Percentiles rank a stretch among this genome's conserved stretches.
These are phyloP conservation scores for Drosophila acutilabella DNA, from an alignment of 2,888 invertebrate genomes.

Conservation along the genomic window DNA sequence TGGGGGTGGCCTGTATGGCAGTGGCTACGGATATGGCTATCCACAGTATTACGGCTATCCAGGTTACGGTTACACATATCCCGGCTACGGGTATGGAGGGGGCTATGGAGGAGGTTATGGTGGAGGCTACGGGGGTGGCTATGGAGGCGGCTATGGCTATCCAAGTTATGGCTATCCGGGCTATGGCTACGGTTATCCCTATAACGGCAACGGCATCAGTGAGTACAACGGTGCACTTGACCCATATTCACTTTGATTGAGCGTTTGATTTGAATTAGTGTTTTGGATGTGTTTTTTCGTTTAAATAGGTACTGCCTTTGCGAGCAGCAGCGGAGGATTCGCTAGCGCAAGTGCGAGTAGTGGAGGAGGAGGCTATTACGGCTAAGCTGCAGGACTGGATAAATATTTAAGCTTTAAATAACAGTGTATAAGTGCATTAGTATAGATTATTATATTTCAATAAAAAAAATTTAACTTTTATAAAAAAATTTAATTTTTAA, in stretches of 20 bases:
- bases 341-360: slow-evolving; percentile 65
- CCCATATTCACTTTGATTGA: slow-evolving; percentile 7
- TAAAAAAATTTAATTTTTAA: slow-evolving; percentile 19
- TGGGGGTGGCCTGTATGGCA: slow-evolving; percentile 38
- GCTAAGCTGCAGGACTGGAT: slow-evolving; percentile 37
- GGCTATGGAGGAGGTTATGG: too few relatives aligned
- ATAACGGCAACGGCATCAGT: slow-evolving; percentile 62
- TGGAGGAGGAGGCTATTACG: slow-evolving; percentile 64
- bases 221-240: slow-evolving; percentile 41
- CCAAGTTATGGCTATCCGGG: slow-evolving; percentile 39
- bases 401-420: slow-evolving; percentile 36
- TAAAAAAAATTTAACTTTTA: slow-evolving; percentile 34
- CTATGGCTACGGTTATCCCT: slow-evolving; percentile 54
- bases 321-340: slow-evolving; percentile 73
- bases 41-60: slow-evolving; percentile 46
- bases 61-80: slow-evolving; percentile 44
- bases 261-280: slow-evolving; percentile 53
- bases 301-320: slow-evolving; percentile 67
- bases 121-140: slow-evolving; percentile 45
- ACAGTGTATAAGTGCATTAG: slow-evolving; percentile 48
- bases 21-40: slow-evolving; percentile 54
- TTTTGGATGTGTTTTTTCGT: slow-evolving; percentile 68
- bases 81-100: slow-evolving; percentile 46
- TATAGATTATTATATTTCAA: slow-evolving; percentile 24
- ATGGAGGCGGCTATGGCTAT: slow-evolving; percentile 38